Conservation (phyloP, 2,888 invertebrate genomes). For the Sinotaia quadrata region DNA sequence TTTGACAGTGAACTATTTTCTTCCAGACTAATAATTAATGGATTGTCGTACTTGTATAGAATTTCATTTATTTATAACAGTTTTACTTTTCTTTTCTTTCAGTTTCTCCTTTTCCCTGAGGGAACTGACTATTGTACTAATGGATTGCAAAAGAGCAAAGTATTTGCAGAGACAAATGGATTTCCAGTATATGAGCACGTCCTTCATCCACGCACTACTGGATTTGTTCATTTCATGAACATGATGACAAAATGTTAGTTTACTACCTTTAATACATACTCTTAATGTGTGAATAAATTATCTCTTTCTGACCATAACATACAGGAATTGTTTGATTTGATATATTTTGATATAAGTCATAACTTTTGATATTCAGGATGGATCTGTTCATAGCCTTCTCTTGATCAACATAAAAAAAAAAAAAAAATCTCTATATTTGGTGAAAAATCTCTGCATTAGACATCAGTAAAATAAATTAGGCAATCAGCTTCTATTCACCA, state of each 20-base stretch:
- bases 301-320: no score
- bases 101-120: slow-evolving; percentile 87
- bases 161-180: slow-evolving; percentile 80
- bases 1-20: not conserved
- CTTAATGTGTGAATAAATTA: no score
- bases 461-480: no score
- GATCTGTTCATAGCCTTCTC: no score
- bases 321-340: no score
- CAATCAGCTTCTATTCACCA: no score
- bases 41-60: not conserved
- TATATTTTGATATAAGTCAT: no score
- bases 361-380: no score
- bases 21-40: no score
- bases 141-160: slow-evolving; percentile 81
- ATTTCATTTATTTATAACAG: not conserved
- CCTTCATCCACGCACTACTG: slow-evolving; percentile 89
- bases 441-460: no score
- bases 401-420: no score
- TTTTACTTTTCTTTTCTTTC: slow-evolving; percentile 53
- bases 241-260: slow-evolving; percentile 74
- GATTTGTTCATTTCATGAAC: slow-evolving; percentile 76
- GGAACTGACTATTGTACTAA: slow-evolving; percentile 86
- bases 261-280: not conserved
- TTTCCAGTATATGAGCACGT: slow-evolving; percentile 81
- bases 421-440: no score